phyloP scores from a whole-genome alignment of 2,797 vertebrate genomes.

The Hypotaenidia okinawae region DNA sequence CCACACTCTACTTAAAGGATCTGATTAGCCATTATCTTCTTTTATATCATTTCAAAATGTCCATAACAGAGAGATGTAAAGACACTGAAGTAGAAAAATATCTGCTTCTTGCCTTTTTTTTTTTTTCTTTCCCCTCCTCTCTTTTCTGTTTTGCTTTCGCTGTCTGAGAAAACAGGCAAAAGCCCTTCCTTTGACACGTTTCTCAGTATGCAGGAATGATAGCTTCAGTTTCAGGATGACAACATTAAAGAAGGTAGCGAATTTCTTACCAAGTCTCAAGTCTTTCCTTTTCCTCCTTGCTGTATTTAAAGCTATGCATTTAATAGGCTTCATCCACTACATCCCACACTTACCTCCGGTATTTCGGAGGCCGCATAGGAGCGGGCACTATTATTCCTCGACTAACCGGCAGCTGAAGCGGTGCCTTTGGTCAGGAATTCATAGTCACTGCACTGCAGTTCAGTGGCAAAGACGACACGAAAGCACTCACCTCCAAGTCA shows the following conservation, averaged over 20 bases:
- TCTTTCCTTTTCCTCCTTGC: constrained; percentile 12
- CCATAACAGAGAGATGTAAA: constrained; percentile 23
- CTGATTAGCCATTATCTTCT: constrained; percentile 51
- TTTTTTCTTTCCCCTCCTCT: not conserved
- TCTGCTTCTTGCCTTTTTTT: too few species aligned
- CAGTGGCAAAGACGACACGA: not conserved
- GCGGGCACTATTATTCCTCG: not conserved
- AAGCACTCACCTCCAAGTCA: not conserved
- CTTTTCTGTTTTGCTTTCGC: constrained; percentile 44
- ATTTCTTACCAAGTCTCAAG: constrained; percentile 15
- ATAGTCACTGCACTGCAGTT: not conserved
- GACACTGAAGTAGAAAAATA: constrained; percentile 36
- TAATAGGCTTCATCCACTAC: not conserved
- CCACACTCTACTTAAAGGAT: constrained; percentile 32
- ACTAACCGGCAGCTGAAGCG: not conserved
- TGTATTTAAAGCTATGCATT: not conserved
- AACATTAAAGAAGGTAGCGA: constrained; percentile 18
- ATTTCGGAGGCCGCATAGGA: not conserved
- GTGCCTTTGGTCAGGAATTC: not conserved
- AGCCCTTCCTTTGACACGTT: constrained; percentile 46
- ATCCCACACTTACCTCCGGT: not conserved
- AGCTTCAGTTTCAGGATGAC: constrained; percentile 61
- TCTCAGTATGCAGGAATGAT: constrained; percentile 60
- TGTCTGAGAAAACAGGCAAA: constrained; percentile 59
- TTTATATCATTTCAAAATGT: constrained; percentile 41